phyloP scores from a whole-genome alignment of 2,113 vertebrate species.

The Antennarius striatus region DNA sequence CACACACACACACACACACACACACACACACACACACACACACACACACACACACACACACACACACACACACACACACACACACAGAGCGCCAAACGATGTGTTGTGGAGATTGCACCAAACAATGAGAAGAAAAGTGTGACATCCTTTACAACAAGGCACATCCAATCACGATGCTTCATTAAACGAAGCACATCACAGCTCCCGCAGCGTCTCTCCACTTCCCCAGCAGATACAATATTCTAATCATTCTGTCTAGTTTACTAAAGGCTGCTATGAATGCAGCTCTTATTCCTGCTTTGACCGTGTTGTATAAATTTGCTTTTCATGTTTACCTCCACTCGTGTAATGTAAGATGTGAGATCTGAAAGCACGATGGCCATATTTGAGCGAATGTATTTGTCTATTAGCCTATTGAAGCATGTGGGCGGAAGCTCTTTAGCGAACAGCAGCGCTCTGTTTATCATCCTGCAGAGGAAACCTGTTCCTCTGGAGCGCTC shows the following conservation, averaged over 20 bases:
- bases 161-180: too few species aligned
- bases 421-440: too few species aligned
- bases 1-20: background rate
- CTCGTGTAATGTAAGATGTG: background rate
- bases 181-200: too few species aligned
- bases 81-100: background rate
- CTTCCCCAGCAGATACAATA: too few species aligned
- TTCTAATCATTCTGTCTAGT: slow-evolving; percentile 6
- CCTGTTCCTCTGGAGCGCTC: too few species aligned
- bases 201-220: too few species aligned
- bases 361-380: background rate
- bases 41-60: background rate
- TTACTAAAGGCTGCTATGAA: slow-evolving; percentile 19
- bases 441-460: too few species aligned
- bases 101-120: too few species aligned
- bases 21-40: slow-evolving; percentile 1
- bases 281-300: slow-evolving; percentile 17
- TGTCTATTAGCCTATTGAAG: background rate
- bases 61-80: slow-evolving; percentile 4
- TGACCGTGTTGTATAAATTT: slow-evolving; percentile 9
- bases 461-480: too few species aligned
- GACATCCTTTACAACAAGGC: too few species aligned
- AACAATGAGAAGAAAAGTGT: too few species aligned
- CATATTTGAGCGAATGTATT: slow-evolving; percentile 7
- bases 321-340: slow-evolving; percentile 11